Evolutionary conservation across 2,113 vertebrate species (phyloP), one percentile per base, ranked within the genome.

Genomic region (Pteropus alecto): DNA sequence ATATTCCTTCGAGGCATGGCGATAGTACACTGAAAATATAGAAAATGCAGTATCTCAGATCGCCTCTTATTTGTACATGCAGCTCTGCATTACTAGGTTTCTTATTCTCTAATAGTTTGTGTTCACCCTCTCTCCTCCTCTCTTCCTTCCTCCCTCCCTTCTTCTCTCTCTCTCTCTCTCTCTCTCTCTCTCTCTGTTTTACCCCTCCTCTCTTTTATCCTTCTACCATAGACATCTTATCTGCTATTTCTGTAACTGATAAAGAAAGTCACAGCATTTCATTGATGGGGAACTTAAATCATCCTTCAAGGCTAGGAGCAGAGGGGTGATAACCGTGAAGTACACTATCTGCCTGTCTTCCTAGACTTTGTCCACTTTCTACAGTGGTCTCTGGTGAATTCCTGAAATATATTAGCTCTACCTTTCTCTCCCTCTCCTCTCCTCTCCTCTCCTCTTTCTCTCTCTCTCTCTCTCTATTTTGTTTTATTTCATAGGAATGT

Each of bases 211-310:
- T 73, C 21, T 94, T 87, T 86, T 79, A 78, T 86, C 28, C 26
- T 92, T 89, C n/a, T 61, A 71, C 86, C 63, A 7, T 35, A 15
- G 13, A 81, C 60, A 54, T 85, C 96, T 93, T 89, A 79, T 95
- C 90, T 79, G 43, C 63, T 78, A 4, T 70, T 58, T 79, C 87
- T 96, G 58, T 38, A 92, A 78, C 77, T 78, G 95, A 83, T 94
- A 96, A 96, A 88, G 24, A 82, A 73, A 93, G 26, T n/a, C 54
- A 89, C 3, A 46, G 13, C 21, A 87, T 70, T 92, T 96, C 92
- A 83, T 33, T 46, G 26, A 54, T 21, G 95, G 87, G 5, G 33
- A 61, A 79, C n/a, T 92, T 86, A 43, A 89, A 83, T 89, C 1
- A 2, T 48, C 90, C 58, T 96, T 96, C 78, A 70, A 67, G 93